phyloP scores from a whole-genome alignment of 1,140 invertebrate genomes.

The Aphis craccivora region DNA sequence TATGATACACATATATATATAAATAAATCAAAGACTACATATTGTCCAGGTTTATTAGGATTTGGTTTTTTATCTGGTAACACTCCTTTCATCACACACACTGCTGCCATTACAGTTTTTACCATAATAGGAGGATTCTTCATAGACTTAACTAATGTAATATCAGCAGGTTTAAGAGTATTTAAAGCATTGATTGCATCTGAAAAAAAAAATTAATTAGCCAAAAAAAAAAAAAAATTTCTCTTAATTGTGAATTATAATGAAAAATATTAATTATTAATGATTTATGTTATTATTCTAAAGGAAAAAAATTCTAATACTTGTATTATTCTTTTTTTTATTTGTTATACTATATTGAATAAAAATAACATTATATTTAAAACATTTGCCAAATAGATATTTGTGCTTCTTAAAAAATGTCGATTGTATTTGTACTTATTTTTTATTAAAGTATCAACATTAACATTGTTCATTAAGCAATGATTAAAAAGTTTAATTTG shows the following conservation, averaged over 20 bases:
- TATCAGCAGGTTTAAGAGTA: constrained; percentile 95
- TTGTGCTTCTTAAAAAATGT: no score
- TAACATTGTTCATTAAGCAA: no score
- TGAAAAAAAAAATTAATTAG: background rate
- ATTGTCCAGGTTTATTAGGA: constrained; percentile 76
- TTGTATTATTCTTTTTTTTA: no score
- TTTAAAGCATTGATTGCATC: constrained; percentile 79
- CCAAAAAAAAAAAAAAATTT: background rate
- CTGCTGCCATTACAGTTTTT: constrained; percentile 92
- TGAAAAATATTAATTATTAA: no score
- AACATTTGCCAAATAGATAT: no score
- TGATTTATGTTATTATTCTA: no score
- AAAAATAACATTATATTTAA: no score
- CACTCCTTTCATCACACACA: constrained; percentile 90
- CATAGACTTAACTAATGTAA: constrained; percentile 96
- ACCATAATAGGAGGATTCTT: constrained; percentile 94
- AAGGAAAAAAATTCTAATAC: no score
- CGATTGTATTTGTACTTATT: no score
- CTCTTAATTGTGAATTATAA: background rate
- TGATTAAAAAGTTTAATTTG: no score
- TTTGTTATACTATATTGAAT: no score
- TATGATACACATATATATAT: background rate
- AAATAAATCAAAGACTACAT: constrained; percentile 64
- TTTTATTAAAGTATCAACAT: no score
- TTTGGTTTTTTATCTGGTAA: constrained; percentile 84